Evolutionary conservation across 1,140 invertebrate species (phyloP).

Genomic region (Pseudomyrmex sp.): DNA sequence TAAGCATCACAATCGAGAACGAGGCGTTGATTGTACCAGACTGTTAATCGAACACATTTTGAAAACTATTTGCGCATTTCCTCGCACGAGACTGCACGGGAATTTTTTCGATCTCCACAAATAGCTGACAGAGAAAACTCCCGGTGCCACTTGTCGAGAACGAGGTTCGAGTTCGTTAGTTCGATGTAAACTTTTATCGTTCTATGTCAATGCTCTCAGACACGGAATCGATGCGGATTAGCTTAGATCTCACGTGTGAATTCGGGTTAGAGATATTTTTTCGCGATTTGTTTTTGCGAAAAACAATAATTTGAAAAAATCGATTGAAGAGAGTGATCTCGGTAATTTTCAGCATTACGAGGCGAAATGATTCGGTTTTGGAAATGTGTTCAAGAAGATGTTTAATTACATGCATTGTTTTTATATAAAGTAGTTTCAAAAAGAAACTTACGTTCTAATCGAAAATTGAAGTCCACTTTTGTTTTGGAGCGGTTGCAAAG

Average conservation of each 20-base stretch:
- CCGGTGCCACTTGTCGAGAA: slow-evolving; percentile 42
- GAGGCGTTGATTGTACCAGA: slow-evolving; percentile 46
- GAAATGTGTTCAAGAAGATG: too few species aligned
- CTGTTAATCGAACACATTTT: slow-evolving; percentile 59
- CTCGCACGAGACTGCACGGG: slow-evolving; percentile 23
- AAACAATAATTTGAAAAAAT: too few species aligned
- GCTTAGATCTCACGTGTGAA: neutral
- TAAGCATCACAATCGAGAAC: slow-evolving; percentile 18
- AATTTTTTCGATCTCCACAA: slow-evolving; percentile 2
- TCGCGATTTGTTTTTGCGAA: too few species aligned
- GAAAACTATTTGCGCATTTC: slow-evolving; percentile 54
- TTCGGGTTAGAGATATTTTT: neutral
- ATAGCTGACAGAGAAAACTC: neutral
- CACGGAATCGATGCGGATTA: slow-evolving; percentile 7
- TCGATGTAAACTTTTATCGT: slow-evolving; percentile 66
- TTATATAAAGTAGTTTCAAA: neutral
- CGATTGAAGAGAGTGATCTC: too few species aligned
- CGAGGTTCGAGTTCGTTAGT: slow-evolving; percentile 68
- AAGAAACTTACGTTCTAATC: neutral
- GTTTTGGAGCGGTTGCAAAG: neutral
- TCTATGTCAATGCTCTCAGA: slow-evolving; percentile 54
- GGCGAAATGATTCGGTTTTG: too few species aligned
- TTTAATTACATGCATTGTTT: too few species aligned
- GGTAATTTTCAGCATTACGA: too few species aligned
- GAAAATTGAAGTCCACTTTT: slow-evolving; percentile 16